Base-by-base conservation (phyloP, 2,888 invertebrate species). In the Dynastes tityus region DNA sequence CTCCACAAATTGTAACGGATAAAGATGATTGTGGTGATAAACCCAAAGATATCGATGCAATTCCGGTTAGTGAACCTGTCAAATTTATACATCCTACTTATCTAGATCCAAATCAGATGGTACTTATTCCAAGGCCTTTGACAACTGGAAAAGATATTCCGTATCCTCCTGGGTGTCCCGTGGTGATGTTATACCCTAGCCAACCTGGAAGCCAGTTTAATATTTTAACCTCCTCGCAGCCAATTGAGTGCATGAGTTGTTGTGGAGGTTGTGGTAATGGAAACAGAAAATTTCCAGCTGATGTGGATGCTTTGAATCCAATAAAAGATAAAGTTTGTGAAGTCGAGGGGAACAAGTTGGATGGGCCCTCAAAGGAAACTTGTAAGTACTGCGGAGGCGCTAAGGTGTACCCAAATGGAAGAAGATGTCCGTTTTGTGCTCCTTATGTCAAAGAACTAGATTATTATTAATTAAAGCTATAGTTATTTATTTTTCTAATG, bases 381-480 rank as follows among this genome's bases (percentile, higher is more conserved):
- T 55, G 55, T 16, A n/a, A 55, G 55, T 55, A 11, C 2, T 71
- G 71, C 6, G 40, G 61, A 1, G 16, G 37, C 8, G n/a, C 37
- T 8, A 22, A 63, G 11, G n/a, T 13, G 11, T 64, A 6, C 51
- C 16, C 61, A 22, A 75, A 78, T 22, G 68, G 78, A 0, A 58
- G 78, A 9, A 68, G 75, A 8, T 78, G 78, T 61, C 78, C 78
- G n/a, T 55, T 68, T 55, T 78, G 78, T 32, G 61, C 78, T 11
- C 67, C 78, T 1, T 78, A 78, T 27, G 29, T 67, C 8, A 74
- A 75, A 16, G 78, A 78, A 68, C 32, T 78, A 22, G 65, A 67
- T 61, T 75, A 8, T 64, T 73, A 71, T 45, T 45, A 45, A 71
- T 45, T 45, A 8, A 11, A 45, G 2, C 8, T 8, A 8, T 8